Evolutionary conservation across 2,888 invertebrate genomes (phyloP), one percentile per base, ranked within the genome.

Genomic region (Drosophila affinis): DNA sequence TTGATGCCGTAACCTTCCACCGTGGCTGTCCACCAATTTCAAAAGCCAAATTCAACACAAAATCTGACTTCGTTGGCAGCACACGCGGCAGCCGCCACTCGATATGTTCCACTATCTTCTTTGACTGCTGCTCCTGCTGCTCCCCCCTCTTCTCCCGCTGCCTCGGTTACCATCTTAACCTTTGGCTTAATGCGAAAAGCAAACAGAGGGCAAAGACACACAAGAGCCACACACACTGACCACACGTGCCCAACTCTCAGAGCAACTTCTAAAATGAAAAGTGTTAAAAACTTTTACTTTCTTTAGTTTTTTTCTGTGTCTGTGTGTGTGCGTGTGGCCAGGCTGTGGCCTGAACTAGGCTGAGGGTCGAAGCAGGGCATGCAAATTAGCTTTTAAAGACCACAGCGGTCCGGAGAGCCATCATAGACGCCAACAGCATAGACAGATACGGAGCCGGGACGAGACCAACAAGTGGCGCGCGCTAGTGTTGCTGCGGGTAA

Each of bases 241-340:
- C 73, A 59, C 59, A 65, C 65, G 47, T 55, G 54, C 29, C 46
- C 4, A 17, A 12, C 6, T 54, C 44, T 54, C 32, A 58, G 62
- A 61, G 54, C 64, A 75, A 65, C 89, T 86, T 86, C 85, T 86
- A 87, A 85, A 88, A 81, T 81, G 79, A 81, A 88, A 86, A 86
- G 87, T 86, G 89, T 86, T 87, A 58, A 71, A 71, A 85, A 86
- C 85, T 88, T 86, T 86, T 86, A 86, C 85, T 86, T 86, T 86
- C 88, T 65, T 72, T 73, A 63, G 61, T 72, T 74, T 18, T 39
- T 57, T 62, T 47, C 7, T 76, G 81, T 73, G 67, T 72, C 68
- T 63, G 64, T 73, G 68, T 55, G 58, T 32, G 46, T 21, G 44
- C 7, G 29, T 29, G 10, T 32, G 39, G 39, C 14, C 6, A 34